Base-by-base conservation (phyloP, 2,113 vertebrate genomes). In the Paraplagusia blochii region DNA sequence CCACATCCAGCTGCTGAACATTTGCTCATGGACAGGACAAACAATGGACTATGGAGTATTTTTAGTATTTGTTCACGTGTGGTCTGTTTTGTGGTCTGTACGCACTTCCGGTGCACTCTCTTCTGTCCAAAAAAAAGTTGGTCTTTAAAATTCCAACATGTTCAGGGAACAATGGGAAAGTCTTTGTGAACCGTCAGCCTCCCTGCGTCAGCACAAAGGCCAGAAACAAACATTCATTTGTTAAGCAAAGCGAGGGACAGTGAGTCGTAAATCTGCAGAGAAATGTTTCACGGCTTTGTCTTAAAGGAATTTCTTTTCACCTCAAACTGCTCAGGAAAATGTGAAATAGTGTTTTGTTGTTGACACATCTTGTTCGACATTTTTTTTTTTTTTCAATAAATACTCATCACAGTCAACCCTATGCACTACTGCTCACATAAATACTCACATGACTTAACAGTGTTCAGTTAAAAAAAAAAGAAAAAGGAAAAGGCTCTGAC, bases 171-270 rank as follows among this genome's bases (percentile, higher is more conserved):
- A 71, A 54, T 49, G 49, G 9, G 1, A 62, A 44, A 65, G 56
- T 66, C 54, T 44, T 56, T 74, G 47, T 53, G 66, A 66, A 62
- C 44, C 69, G 44, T 53, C 45, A 29, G 63, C 48, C 55, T 67
- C 48, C 55, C 70, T 58, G 46, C 45, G 61, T 82, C 66, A 72
- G 72, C 66, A 58, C 11, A 72, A 72, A 74, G 67, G 48, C 72
- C 75, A 80, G 82, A 84, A 75, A 84, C 77, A 83, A 88, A 86
- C 73, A 85, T 10, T 54, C 39, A 40, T 68, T 77, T 86, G 79
- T 85, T 87, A 85, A 66, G 67, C 77, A 73, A 82, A 70, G 69
- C 35, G 48, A 79, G 9, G 34, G 57, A 58, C 76, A 53, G 36
- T 29, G 22, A 29, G 67, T 22, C 7, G 17, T 68, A 80, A 82